Percentiles rank a stretch among this genome's conserved stretches.
Evolutionary conservation across 2,113 vertebrate genomes (phyloP).

Genomic region (Oenanthe melanoleuca): DNA sequence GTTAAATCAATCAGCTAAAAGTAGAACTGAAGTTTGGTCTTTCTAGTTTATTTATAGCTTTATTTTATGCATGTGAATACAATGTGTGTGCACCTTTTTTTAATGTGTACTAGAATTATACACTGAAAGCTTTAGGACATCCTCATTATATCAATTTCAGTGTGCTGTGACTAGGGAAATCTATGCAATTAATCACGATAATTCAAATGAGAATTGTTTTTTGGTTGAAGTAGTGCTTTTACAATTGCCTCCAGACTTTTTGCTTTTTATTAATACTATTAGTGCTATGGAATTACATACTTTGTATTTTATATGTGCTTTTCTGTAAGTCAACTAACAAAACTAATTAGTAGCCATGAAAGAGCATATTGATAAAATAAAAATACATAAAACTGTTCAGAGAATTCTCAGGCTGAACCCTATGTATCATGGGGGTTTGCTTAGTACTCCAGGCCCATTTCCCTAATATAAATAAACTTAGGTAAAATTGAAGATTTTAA

Average conservation of each 20-base stretch:
- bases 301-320: slow-evolving; percentile 62
- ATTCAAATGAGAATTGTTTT: slow-evolving; percentile 66
- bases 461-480: slow-evolving; percentile 70
- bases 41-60: slow-evolving; percentile 22
- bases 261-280: slow-evolving; percentile 68
- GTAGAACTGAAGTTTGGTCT: not conserved
- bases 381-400: slow-evolving; percentile 67
- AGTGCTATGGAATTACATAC: slow-evolving; percentile 54
- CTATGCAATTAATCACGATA: slow-evolving; percentile 56
- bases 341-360: slow-evolving; percentile 77
- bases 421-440: slow-evolving; percentile 60
- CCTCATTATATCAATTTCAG: not conserved
- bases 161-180: slow-evolving; percentile 36
- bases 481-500: slow-evolving; percentile 72
- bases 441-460: slow-evolving; percentile 23
- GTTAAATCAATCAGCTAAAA: not conserved
- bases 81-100: not conserved
- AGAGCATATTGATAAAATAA: slow-evolving; percentile 72
- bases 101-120: not conserved
- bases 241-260: slow-evolving; percentile 48
- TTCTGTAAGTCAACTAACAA: slow-evolving; percentile 73
- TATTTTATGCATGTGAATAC: not conserved
- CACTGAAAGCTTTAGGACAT: not conserved
- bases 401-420: slow-evolving; percentile 68
- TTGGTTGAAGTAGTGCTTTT: slow-evolving; percentile 31